Base-by-base conservation (phyloP, 1,140 invertebrate species). In the Nymphalis io region DNA sequence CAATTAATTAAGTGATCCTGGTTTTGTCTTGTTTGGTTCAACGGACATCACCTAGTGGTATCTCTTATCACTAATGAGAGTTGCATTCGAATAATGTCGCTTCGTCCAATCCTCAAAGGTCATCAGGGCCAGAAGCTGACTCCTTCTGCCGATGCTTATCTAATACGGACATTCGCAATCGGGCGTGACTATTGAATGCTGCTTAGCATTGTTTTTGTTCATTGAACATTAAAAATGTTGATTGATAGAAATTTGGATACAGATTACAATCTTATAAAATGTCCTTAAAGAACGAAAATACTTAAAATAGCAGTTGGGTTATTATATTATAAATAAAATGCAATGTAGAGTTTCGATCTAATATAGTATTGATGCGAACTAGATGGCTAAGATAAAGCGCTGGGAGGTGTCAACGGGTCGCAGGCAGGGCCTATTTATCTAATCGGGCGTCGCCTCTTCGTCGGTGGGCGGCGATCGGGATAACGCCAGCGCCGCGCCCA, bases 401-500 rank as follows among this genome's bases (percentile, higher is more conserved):
- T 55, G 67, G 68, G 74, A 70, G 74, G 71, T 70, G 72, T 55
- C 51, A 68, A 60, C 53, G 60, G 69, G 63, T 74, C 71, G 74
- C 76, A 73, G 81, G 74, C 67, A 48, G 81, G 78, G 78, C 79
- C 74, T 76, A 75, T 79, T 77, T 88, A 87, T 88, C 84, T 88
- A 87, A 89, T 89, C 88, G 81, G 82, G 82, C 78, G 81, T 85
- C 82, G 75, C 74, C 74, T 80, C 81, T 80, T 81, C 81, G 81
- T 80, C 81, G 84, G 87, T 89, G 87, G 89, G 87, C 87, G 84
- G 83, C 81, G 82, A 89, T 89, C 82, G 79, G 85, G 86, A 88
- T 87, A 88, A 83, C 79, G 78, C 82, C 78, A 76, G 78, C 76
- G 81, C 83, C 85, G 84, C 85, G 79, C 87, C 87, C 83, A 91